Evolutionary conservation across 2,888 invertebrate species (phyloP).

Genomic region (Ariolimax columbianus): DNA sequence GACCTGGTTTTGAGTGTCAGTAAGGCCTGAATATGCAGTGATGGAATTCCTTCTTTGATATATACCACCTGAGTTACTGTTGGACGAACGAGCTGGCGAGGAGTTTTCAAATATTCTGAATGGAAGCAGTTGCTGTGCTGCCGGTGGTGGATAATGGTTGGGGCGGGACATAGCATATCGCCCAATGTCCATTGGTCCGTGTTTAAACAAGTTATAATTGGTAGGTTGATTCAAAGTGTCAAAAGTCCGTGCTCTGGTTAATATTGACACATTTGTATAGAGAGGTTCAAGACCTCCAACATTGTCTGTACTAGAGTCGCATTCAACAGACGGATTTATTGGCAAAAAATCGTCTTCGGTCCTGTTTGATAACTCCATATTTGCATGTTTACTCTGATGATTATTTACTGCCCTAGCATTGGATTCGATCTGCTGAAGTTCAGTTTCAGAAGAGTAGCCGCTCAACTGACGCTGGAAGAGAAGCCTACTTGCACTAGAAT

Average conservation of each 20-base stretch:
- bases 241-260: constrained; percentile 1
- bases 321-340: constrained; percentile 12
- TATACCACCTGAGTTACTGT: neutral
- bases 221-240: neutral
- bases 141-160: neutral
- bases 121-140: neutral
- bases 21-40: neutral
- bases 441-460: constrained; percentile 47
- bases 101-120: neutral
- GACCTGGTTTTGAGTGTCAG: neutral
- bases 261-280: constrained; percentile 27
- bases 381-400: neutral
- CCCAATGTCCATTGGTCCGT: neutral
- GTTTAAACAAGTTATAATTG: neutral
- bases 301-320: constrained; percentile 1
- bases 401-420: constrained; percentile 21
- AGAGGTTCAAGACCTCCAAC: constrained; percentile 19
- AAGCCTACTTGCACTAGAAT: neutral
- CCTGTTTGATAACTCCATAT: neutral
- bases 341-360: constrained; percentile 25
- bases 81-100: neutral
- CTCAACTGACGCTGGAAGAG: constrained; percentile 40
- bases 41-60: neutral
- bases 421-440: constrained; percentile 46
- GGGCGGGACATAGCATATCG: neutral